phyloP scores from a whole-genome alignment of 2,113 vertebrate genomes.

The Sander vitreus region DNA sequence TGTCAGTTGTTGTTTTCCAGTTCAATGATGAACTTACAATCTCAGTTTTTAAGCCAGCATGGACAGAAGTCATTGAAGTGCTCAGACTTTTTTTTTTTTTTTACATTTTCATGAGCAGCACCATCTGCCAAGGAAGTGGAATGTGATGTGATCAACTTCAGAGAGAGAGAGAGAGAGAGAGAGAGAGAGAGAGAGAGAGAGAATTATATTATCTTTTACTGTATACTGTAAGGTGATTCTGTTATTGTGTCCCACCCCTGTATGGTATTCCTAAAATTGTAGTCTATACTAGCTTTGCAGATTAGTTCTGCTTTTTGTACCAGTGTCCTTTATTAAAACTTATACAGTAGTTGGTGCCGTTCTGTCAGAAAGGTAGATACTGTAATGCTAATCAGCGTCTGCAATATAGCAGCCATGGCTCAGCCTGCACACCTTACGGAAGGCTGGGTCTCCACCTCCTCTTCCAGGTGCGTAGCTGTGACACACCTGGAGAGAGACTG shows the following conservation, averaged over 20 bases:
- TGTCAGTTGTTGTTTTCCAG: neutral
- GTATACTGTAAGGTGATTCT: neutral
- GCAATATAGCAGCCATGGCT: neutral
- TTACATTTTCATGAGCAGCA: neutral
- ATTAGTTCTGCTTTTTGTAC: neutral
- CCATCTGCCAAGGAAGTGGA: neutral
- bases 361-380: neutral
- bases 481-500: slow-evolving; percentile 58
- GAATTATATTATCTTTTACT: neutral
- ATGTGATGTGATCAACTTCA: neutral
- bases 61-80: neutral
- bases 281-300: neutral
- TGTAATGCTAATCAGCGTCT: too few species aligned
- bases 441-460: slow-evolving; percentile 65
- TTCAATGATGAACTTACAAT: neutral
- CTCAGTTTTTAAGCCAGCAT: neutral
- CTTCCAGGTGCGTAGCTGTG: slow-evolving; percentile 45
- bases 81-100: too few species aligned
- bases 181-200: too few species aligned
- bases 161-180: too few species aligned
- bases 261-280: neutral
- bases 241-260: neutral
- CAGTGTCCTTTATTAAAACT: neutral
- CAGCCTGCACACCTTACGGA: slow-evolving; percentile 7
- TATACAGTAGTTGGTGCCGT: neutral